A percentile compares a stretch with the other conserved stretches of the same genome.
phyloP scores from a whole-genome alignment of 2,888 invertebrate genomes.

The Apotomis turbidana region DNA sequence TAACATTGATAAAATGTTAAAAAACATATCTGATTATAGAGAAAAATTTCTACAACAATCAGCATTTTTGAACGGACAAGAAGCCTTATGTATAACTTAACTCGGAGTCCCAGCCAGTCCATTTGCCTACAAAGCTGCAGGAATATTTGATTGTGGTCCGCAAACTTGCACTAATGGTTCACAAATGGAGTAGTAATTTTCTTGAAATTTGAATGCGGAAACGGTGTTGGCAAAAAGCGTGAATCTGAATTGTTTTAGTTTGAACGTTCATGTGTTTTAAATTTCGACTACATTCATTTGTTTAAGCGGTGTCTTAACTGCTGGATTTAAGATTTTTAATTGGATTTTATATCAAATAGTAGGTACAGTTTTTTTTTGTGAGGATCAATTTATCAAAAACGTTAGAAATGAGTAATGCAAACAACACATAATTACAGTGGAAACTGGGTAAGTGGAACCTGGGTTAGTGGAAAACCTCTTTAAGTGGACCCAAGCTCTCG shows the following conservation, averaged over 20 bases:
- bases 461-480: no score
- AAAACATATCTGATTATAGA: no score
- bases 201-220: constrained; percentile 26
- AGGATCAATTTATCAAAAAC: not conserved
- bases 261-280: constrained; percentile 9
- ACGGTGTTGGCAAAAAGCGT: constrained; percentile 27
- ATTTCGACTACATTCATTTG: constrained; percentile 16
- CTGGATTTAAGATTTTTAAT: not conserved
- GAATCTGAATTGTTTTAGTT: constrained; percentile 6
- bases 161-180: constrained; percentile 37
- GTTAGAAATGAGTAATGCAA: no score
- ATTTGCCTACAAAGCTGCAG: constrained; percentile 29
- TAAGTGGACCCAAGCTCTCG: no score
- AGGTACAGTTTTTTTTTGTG: not conserved
- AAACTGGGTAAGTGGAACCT: no score
- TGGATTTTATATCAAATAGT: no score
- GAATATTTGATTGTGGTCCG: constrained; percentile 35
- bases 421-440: no score
- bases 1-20: no score
- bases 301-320: constrained; percentile 3
- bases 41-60: no score
- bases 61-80: no score
- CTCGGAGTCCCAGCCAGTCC: not conserved
- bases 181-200: constrained; percentile 39
- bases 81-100: not conserved